Evolutionary conservation across 2,888 invertebrate species (phyloP).

Genomic region (Nemoura dubitans): DNA sequence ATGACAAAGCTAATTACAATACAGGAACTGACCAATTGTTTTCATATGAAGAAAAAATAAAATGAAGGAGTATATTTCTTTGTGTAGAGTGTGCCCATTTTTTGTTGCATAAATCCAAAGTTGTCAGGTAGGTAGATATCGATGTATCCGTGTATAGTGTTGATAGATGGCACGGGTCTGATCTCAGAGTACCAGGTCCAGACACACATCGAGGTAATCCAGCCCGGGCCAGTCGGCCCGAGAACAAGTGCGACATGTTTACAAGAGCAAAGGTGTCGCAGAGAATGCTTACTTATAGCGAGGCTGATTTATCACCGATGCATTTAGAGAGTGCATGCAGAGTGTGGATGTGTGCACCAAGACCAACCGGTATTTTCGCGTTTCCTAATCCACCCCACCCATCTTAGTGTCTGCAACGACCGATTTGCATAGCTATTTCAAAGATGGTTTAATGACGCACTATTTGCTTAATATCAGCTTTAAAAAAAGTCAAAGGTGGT

Average conservation of each 20-base stretch:
- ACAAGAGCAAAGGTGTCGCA: neutral
- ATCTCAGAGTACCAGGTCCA: too few species aligned
- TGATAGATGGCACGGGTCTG: neutral
- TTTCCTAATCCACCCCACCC: too few species aligned
- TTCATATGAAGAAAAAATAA: neutral
- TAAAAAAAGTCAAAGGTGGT: too few species aligned
- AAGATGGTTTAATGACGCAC: neutral
- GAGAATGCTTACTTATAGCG: neutral
- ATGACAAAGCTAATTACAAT: neutral
- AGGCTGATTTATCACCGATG: neutral
- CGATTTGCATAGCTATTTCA: neutral
- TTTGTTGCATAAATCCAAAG: neutral
- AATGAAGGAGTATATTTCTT: neutral
- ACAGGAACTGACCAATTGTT: neutral
- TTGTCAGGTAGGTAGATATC: neutral
- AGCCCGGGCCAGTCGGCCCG: neutral
- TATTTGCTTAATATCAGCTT: constrained; percentile 12
- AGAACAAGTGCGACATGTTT: constrained; percentile 7
- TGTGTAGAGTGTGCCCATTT: neutral
- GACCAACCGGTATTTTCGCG: neutral
- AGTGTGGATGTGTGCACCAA: neutral
- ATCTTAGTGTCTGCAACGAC: neutral
- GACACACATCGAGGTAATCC: too few species aligned
- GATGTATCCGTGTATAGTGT: neutral
- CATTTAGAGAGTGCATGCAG: neutral